Percentiles rank a stretch among this genome's conserved stretches.
Evolutionary conservation across 1,140 invertebrate genomes (phyloP).

Genomic region (Uloborus diversus): DNA sequence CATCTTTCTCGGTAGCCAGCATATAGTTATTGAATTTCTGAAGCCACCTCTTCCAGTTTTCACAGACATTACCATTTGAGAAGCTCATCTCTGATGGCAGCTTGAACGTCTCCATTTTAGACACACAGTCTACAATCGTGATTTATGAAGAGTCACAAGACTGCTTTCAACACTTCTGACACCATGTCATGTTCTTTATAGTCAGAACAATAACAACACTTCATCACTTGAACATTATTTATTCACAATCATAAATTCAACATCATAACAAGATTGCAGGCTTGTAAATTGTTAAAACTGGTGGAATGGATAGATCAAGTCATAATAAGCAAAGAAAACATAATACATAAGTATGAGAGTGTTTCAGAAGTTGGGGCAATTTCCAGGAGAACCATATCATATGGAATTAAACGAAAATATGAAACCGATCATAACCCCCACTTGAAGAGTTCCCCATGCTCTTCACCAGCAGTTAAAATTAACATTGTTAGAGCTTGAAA

Average conservation of each 20-base stretch:
- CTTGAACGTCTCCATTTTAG: too few species aligned
- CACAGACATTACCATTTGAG: neutral
- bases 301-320: neutral
- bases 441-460: slow-evolving; percentile 40
- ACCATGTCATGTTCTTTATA: neutral
- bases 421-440: slow-evolving; percentile 24
- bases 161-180: too few species aligned
- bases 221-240: too few species aligned
- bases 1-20: slow-evolving; percentile 12
- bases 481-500: slow-evolving; percentile 57
- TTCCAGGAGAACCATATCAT: slow-evolving; percentile 6
- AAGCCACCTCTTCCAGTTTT: neutral
- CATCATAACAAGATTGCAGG: neutral
- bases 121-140: too few species aligned
- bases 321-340: neutral
- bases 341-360: neutral
- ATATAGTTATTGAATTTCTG: slow-evolving; percentile 27
- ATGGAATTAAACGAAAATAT: slow-evolving; percentile 16
- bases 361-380: neutral
- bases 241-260: too few species aligned
- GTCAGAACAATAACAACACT: too few species aligned
- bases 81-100: neutral
- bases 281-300: neutral
- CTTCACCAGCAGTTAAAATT: slow-evolving; percentile 37
- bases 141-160: too few species aligned